Evolutionary conservation across 2,797 vertebrate genomes (phyloP).

Genomic region (Phrynocephalus forsythii): DNA sequence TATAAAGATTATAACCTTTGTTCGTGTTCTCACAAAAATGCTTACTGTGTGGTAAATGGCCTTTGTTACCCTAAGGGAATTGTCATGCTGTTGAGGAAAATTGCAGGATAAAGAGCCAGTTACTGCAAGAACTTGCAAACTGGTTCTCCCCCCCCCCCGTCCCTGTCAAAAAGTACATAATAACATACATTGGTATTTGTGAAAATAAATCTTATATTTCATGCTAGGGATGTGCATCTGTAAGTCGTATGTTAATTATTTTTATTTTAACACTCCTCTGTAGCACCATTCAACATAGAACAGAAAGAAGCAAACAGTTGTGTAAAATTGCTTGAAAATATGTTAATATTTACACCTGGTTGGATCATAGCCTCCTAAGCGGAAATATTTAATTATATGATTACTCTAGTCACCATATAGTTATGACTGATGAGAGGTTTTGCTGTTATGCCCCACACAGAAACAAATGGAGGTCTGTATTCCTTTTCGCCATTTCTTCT

Average conservation of each 20-base stretch:
- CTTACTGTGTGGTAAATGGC: slow-evolving; percentile 39
- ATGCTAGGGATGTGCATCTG: neutral
- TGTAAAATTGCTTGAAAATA: neutral
- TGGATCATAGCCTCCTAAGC: neutral
- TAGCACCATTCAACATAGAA: neutral
- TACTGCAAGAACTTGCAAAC: slow-evolving; percentile 27
- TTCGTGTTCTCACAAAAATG: slow-evolving; percentile 37
- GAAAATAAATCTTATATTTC: neutral
- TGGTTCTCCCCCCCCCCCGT: neutral
- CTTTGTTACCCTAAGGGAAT: slow-evolving; percentile 25
- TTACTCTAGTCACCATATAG: neutral
- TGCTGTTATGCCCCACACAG: too few species aligned
- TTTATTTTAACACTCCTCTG: slow-evolving; percentile 7
- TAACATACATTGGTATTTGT: slow-evolving; percentile 3
- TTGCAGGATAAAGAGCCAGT: slow-evolving; percentile 26
- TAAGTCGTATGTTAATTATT: neutral
- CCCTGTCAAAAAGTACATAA: slow-evolving; percentile 2
- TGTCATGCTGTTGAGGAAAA: slow-evolving; percentile 35
- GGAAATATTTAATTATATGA: neutral
- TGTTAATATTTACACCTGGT: neutral
- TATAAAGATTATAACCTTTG: slow-evolving; percentile 48
- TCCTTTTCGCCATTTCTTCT: neutral
- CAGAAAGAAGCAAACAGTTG: neutral
- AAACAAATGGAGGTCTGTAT: neutral
- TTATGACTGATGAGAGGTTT: too few species aligned